Conservation (phyloP, 2,888 invertebrate genomes). For the Prosopocoilus inquinatus region DNA sequence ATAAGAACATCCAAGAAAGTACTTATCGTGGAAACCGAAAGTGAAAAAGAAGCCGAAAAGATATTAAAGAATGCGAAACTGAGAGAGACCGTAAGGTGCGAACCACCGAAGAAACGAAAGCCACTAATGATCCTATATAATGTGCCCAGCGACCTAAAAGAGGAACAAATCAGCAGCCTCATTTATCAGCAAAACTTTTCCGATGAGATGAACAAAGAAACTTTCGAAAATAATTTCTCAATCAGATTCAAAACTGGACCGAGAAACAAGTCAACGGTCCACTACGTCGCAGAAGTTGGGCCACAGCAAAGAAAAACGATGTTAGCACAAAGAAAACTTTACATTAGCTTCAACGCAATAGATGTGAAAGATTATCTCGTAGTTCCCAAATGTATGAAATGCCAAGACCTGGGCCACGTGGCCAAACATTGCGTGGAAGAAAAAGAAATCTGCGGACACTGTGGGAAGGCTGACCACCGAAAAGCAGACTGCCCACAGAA, state of each 20-base stretch:
- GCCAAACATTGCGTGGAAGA: conserved; percentile 1
- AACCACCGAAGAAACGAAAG: not conserved
- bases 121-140: conserved; percentile 9
- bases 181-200: conserved; percentile 14
- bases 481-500: not conserved
- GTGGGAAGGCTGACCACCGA: conserved; percentile 1
- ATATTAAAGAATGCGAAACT: not conserved
- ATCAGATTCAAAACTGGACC: conserved; percentile 17
- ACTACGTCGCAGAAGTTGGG: conserved; percentile 6
- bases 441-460: conserved; percentile 1
- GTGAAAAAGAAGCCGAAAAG: not conserved
- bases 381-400: conserved; percentile 5
- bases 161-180: not conserved
- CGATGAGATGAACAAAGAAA: not conserved
- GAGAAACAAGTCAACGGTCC: conserved; percentile 2
- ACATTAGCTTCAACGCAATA: conserved; percentile 1
- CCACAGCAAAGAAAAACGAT: not conserved
- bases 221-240: conserved; percentile 4
- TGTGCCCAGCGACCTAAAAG: not conserved
- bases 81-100: not conserved
- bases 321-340: not conserved
- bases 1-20: conserved; percentile 1
- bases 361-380: conserved; percentile 9
- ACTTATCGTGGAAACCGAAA: not conserved
- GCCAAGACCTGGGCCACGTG: conserved; percentile 7